Base-by-base conservation (phyloP, 2,888 invertebrate species). In the Thecocarcelia acutangulata region DNA sequence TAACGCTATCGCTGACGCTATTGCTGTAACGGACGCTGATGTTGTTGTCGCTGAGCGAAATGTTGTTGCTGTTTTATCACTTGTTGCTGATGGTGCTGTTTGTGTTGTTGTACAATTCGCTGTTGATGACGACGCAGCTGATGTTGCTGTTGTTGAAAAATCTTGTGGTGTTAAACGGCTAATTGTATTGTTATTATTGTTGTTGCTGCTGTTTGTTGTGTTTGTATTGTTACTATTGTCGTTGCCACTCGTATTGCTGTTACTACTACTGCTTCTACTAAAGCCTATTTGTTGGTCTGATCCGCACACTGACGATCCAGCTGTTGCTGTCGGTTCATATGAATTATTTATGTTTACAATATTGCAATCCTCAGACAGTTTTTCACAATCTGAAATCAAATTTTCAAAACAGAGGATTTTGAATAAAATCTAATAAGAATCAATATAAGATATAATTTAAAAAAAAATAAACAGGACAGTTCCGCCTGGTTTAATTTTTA, bases 211-310 rank as follows among this genome's bases (percentile, higher is more conserved):
- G 42, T 37, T 83, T 61, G 52, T 83, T 85, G 85, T 85, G 84
- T 59, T 75, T 73, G 54, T 83, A 69, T 84, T 80, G 84, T 69
- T 85, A 83, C 78, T 85, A 84, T 84, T 87, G 83, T 58, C 73
- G 69, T 70, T 83, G 70, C 84, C 85, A 68, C 84, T n/a, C n/a
- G n/a, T n/a, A n/a, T n/a, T 85, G 75, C 83, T 87, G 81, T 81
- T 87, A 79, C 84, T 75, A 58, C 33, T 74, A 42, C 2, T 3
- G 24, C 3, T 5, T 8, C 84, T 70, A 58, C 58, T 75, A 87
- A 87, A 89, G 77, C 86, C 87, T 70, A 87, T 86, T 87, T 89
- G 90, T 84, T 89, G 89, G 85, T 90, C 90, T 66, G 90, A 88
- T 85, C 89, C 89, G 87, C 90, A 89, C 83, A 87, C 86, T 83